Percentiles rank a stretch among this genome's conserved stretches.
Evolutionary conservation across 2,888 invertebrate genomes (phyloP).

Genomic region (Epiblema foenella): DNA sequence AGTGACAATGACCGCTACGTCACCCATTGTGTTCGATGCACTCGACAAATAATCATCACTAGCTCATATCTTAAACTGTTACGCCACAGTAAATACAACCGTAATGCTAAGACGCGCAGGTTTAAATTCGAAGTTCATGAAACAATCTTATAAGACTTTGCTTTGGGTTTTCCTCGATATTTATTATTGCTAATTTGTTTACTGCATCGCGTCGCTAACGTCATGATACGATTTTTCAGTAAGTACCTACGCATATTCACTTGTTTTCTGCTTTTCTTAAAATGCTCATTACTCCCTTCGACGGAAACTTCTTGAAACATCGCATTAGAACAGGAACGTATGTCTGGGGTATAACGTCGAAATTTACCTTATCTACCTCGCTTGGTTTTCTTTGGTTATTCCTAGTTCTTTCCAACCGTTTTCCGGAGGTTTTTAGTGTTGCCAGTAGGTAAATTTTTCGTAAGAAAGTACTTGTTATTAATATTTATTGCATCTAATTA

Average conservation of each 20-base stretch:
- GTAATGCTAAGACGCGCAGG: background rate
- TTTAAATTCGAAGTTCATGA: background rate
- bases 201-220: conserved; percentile 17
- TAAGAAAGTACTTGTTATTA: too few species aligned
- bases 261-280: conserved; percentile 19
- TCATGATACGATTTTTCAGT: conserved; percentile 27
- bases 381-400: conserved; percentile 8
- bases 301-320: background rate
- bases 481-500: too few species aligned
- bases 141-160: background rate
- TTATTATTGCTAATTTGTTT: conserved; percentile 32
- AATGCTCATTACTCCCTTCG: background rate
- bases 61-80: conserved; percentile 2
- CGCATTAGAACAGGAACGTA: background rate
- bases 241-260: conserved; percentile 2
- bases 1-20: conserved; percentile 33
- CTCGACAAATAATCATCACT: background rate
- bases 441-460: background rate
- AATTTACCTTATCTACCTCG: background rate
- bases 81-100: background rate
- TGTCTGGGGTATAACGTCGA: background rate
- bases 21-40: conserved; percentile 32
- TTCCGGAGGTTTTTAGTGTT: background rate
- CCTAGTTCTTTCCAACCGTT: background rate
- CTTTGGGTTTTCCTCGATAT: background rate